Base-by-base conservation (phyloP, 2,888 invertebrate species). In the Horisme vitalbata region DNA sequence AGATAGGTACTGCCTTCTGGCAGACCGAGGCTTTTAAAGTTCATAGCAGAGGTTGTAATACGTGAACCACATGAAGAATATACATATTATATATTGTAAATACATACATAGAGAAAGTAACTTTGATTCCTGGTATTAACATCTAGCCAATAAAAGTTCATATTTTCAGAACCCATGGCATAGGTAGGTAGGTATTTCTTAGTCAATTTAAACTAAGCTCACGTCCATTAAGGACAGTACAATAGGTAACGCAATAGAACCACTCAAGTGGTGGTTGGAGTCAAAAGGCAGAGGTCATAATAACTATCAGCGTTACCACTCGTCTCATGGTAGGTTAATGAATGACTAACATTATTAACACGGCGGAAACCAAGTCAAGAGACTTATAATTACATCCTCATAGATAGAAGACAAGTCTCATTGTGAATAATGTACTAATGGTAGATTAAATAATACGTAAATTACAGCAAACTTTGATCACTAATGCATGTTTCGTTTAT, bases 221-320 rank as follows among this genome's bases (percentile, higher is more conserved):
- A 59, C 56, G 60, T 56, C 55, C 63, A 62, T 62, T 46, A 59
- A 53, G 61, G 65, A 67, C 1, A 18, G 18, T 18, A 18, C 2
- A n/a, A 6, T 67, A 68, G 68, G 66, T 71, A 67, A 61, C 63
- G 64, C 61, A 73, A 75, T 71, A 61, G 54, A 57, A 57, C 60
- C 59, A 65, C 60, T 65, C 59, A 51, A 63, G 61, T 65, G 64
- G 63, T 67, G 68, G 70, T 64, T 51, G 57, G 59, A 66, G 72
- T 72, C 76, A 79, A 63, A 65, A 61, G 71, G 51, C 70, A 73
- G 58, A 71, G 77, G 73, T 75, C 75, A 68, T 57, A 34, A 46
- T 13, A 50, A 58, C 53, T n/a, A n/a, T n/a, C 59, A 55, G 59
- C 57, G 54, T 51, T 54, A 54, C 26, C 45, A 41, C 41, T 20